Conservation (phyloP, 1,140 invertebrate species). For the Acromyrmex heyeri region DNA sequence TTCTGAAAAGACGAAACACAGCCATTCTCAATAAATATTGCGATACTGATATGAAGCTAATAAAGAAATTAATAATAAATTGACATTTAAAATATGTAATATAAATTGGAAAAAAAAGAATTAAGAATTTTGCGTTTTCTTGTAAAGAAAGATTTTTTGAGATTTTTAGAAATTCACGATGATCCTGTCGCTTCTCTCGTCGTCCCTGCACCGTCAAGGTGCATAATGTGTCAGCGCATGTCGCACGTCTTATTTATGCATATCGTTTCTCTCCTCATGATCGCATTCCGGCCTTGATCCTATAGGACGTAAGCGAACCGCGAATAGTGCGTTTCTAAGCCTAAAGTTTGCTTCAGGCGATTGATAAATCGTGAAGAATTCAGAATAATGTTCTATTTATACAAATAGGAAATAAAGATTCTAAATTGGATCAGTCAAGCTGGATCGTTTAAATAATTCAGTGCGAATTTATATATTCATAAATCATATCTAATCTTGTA, state of each 20-base stretch:
- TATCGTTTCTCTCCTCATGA: conserved; percentile 26
- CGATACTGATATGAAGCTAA: background rate
- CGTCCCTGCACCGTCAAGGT: conserved; percentile 31
- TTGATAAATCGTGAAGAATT: background rate
- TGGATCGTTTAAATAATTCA: no score
- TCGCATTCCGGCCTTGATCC: conserved; percentile 52
- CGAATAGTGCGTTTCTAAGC: conserved; percentile 22
- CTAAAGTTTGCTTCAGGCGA: background rate
- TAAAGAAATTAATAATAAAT: background rate
- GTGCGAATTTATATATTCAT: no score
- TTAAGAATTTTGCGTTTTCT: background rate
- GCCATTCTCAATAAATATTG: background rate
- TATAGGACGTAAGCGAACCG: conserved; percentile 41
- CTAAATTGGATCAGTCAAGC: no score
- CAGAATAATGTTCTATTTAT: background rate
- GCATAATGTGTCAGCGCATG: conserved; percentile 30
- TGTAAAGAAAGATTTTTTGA: background rate
- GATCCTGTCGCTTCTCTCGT: background rate
- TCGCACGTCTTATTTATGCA: conserved; percentile 26
- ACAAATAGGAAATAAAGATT: no score
- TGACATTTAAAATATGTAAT: background rate
- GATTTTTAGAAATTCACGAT: background rate
- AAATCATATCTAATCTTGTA: no score
- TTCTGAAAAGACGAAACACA: no score
- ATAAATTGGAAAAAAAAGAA: background rate